phyloP scores from a whole-genome alignment of 2,113 vertebrate species.

The Ariopsis seemanni region DNA sequence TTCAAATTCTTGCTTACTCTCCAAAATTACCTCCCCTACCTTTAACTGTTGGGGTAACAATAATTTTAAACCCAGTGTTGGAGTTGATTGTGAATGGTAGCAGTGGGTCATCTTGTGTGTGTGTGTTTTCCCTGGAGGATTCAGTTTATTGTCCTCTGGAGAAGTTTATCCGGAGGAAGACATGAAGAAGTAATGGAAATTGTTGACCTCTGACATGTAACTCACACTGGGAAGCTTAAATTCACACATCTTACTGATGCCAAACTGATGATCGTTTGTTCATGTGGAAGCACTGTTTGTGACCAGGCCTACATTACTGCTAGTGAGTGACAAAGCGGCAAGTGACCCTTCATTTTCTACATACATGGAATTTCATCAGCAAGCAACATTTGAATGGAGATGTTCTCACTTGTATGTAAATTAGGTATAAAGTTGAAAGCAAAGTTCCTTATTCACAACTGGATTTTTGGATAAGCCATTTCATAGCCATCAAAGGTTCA shows the following conservation, averaged over 20 bases:
- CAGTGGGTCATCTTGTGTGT: neutral
- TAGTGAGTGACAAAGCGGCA: neutral
- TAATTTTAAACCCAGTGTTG: no score
- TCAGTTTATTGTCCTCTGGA: neutral
- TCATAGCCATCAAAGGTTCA: neutral
- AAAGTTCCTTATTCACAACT: neutral
- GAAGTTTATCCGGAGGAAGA: neutral
- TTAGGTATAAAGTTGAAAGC: neutral
- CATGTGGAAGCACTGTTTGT: neutral
- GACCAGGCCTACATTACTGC: neutral
- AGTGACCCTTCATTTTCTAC: neutral
- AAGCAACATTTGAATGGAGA: neutral
- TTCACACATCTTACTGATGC: neutral
- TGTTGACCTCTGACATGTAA: neutral
- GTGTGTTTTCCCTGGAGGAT: neutral
- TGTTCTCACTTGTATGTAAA: neutral
- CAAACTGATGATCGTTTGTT: neutral
- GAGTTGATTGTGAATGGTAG: neutral
- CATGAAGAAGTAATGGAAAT: neutral
- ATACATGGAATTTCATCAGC: neutral
- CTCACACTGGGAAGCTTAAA: neutral
- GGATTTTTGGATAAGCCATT: neutral
- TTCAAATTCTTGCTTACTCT: no score
- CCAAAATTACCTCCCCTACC: no score
- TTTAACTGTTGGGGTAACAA: no score